Percentiles rank a stretch among this genome's conserved stretches.
Conservation (phyloP, 2,797 vertebrate species). For the Galagoides demidoff region DNA sequence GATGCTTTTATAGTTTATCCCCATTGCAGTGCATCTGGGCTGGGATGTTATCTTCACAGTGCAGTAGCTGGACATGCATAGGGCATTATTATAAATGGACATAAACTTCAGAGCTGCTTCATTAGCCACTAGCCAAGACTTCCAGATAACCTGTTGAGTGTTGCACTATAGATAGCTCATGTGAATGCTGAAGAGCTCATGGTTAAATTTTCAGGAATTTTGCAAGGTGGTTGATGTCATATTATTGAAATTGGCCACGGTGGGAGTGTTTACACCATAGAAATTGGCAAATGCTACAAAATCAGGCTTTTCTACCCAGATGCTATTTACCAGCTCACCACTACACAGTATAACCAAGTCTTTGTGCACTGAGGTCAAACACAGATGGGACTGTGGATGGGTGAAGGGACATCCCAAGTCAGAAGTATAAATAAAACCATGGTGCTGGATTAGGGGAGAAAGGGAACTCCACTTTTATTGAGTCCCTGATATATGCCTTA, state of each 20-base stretch:
- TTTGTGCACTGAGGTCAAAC: neutral
- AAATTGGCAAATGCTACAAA: neutral
- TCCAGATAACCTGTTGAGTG: neutral
- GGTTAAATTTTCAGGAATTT: neutral
- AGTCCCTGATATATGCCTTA: neutral
- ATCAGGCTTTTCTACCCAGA: neutral
- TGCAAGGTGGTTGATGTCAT: neutral
- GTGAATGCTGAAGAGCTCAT: neutral
- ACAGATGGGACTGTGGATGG: neutral
- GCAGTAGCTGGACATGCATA: neutral
- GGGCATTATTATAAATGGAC: neutral
- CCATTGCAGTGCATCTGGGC: neutral
- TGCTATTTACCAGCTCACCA: neutral
- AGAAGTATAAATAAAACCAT: neutral
- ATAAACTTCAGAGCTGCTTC: neutral
- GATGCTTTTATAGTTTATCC: neutral
- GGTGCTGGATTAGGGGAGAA: neutral
- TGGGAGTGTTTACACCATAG: constrained; percentile 1
- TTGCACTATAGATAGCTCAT: neutral
- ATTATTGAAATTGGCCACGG: neutral
- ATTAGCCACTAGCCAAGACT: neutral
- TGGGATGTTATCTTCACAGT: neutral
- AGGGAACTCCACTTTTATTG: neutral
- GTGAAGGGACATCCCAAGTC: neutral
- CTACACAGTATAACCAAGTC: neutral